Evolutionary conservation across 2,797 vertebrate genomes (phyloP).

Genomic region (Staurois parvus): DNA sequence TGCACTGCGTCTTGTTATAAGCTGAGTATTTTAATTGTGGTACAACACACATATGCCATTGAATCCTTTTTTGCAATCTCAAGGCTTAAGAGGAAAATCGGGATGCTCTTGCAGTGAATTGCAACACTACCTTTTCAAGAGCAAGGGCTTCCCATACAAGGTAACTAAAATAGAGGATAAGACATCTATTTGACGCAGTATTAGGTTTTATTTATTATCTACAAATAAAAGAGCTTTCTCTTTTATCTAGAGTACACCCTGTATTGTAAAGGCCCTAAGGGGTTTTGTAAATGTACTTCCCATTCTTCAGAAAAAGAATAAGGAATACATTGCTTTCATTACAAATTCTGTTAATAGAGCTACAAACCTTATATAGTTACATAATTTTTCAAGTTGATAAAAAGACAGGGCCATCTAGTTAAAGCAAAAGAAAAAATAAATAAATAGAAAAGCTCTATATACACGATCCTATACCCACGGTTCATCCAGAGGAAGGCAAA

Average conservation of each 20-base stretch:
- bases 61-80: slow-evolving; percentile 6
- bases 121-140: neutral
- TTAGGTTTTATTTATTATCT: neutral
- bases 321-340: too few relatives aligned
- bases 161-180: neutral
- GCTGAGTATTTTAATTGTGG: slow-evolving; percentile 38
- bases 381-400: too few relatives aligned
- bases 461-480: too few relatives aligned
- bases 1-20: neutral
- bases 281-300: too few relatives aligned
- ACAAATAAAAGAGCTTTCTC: neutral
- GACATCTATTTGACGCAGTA: neutral
- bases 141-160: neutral
- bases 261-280: neutral
- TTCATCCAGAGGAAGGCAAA: too few relatives aligned
- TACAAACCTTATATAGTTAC: too few relatives aligned
- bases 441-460: too few relatives aligned
- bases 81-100: neutral
- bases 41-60: neutral
- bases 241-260: neutral
- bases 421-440: too few relatives aligned
- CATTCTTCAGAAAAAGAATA: too few relatives aligned
- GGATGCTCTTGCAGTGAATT: neutral
- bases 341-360: too few relatives aligned
- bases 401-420: too few relatives aligned